Conservation (phyloP, 2,797 vertebrate genomes). For the Cyprinodon diabolis region DNA sequence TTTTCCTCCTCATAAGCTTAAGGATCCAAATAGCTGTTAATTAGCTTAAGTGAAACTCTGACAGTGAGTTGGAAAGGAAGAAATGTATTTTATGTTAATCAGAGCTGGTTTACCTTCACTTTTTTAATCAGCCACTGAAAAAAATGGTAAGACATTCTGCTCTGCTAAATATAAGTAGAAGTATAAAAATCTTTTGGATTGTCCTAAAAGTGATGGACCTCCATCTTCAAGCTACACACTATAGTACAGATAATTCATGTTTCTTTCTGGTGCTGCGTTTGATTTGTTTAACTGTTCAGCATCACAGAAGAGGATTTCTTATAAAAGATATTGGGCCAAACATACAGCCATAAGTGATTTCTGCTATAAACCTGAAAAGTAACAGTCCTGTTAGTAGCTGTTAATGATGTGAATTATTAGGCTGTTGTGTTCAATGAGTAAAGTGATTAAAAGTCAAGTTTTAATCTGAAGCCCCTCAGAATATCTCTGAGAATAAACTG, state of each 20-base stretch:
- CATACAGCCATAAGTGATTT: background rate
- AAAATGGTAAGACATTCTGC: background rate
- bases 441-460: background rate
- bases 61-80: background rate
- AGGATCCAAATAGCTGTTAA: background rate
- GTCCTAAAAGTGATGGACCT: slow-evolving; percentile 18
- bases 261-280: slow-evolving; percentile 28
- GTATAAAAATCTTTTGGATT: background rate
- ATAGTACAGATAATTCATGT: background rate
- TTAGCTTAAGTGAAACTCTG: slow-evolving; percentile 8
- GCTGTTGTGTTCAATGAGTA: background rate
- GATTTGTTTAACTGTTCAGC: background rate
- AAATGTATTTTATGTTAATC: slow-evolving; percentile 1
- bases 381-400: background rate
- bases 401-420: background rate
- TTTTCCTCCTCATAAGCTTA: slow-evolving; percentile 7
- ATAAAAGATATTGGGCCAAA: background rate
- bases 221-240: slow-evolving; percentile 13
- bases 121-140: slow-evolving; percentile 6
- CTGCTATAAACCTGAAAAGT: background rate
- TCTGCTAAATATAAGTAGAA: background rate
- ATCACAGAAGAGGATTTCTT: background rate
- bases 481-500: background rate
- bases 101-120: slow-evolving; percentile 11
- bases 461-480: background rate